Conservation (phyloP, 2,888 invertebrate species). For the Kuschelorhynchus macadamiae region DNA sequence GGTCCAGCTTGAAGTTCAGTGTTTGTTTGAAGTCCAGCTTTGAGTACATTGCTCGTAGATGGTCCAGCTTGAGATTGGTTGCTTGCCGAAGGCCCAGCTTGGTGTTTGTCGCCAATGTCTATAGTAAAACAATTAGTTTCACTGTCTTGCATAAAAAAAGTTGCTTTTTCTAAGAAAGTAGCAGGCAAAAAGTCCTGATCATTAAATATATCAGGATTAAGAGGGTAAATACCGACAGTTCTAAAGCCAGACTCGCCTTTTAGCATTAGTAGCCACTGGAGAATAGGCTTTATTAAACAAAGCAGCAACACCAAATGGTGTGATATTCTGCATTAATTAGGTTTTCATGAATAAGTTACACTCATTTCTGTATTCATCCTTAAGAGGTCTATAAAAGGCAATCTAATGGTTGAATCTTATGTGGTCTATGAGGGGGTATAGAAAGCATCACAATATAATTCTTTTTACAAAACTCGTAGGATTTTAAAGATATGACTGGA, state of each 20-base stretch:
- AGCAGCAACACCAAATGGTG: constrained; percentile 58
- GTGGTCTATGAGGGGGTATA: constrained; percentile 53
- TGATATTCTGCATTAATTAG: constrained; percentile 52
- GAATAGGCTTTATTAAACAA: constrained; percentile 51
- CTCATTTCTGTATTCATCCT: constrained; percentile 57
- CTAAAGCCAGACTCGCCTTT: constrained; percentile 61
- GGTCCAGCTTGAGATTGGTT: constrained; percentile 41
- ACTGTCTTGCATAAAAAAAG: constrained; percentile 3
- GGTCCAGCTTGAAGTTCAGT: constrained; percentile 42
- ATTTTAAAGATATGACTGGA: constrained; percentile 55
- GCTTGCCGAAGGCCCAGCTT: too few species aligned
- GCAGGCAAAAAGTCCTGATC: constrained; percentile 49
- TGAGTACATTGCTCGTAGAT: constrained; percentile 28
- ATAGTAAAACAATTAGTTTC: neutral
- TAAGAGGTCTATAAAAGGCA: constrained; percentile 55
- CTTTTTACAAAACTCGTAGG: constrained; percentile 26
- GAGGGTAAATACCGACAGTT: constrained; percentile 59
- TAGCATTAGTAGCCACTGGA: constrained; percentile 55
- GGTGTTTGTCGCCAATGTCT: too few species aligned
- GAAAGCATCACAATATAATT: constrained; percentile 52
- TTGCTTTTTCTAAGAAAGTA: neutral
- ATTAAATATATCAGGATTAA: constrained; percentile 28
- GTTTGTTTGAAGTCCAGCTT: too few species aligned
- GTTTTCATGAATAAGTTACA: constrained; percentile 59
- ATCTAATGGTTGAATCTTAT: constrained; percentile 52